Percentiles rank a stretch among this genome's conserved stretches.
phyloP scores from a whole-genome alignment of 2,797 vertebrate species.

The Remorina albescens region DNA sequence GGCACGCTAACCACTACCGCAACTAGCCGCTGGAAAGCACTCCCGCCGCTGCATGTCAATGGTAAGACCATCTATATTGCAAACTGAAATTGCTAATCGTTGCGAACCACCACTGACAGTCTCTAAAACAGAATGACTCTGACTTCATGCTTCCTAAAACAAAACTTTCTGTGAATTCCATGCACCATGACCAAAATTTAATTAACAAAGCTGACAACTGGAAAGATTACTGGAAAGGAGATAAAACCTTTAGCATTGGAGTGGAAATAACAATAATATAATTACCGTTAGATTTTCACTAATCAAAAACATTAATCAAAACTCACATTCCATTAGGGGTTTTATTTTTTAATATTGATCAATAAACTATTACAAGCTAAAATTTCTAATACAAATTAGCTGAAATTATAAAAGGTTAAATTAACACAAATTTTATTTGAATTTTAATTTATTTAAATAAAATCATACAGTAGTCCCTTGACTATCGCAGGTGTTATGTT shows the following conservation, averaged over 20 bases:
- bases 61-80: slow-evolving; percentile 40
- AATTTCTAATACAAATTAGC: neutral
- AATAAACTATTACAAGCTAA: neutral
- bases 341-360: neutral
- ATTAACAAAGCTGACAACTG: slow-evolving; percentile 4
- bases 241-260: neutral
- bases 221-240: neutral
- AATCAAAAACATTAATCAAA: neutral
- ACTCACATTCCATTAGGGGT: neutral
- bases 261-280: neutral
- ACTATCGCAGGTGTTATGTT: no score
- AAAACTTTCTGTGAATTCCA: slow-evolving; percentile 48
- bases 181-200: neutral
- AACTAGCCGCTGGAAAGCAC: slow-evolving; percentile 69
- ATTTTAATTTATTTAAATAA: no score
- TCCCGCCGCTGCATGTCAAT: slow-evolving; percentile 60
- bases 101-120: slow-evolving; percentile 42
- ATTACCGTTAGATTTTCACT: neutral
- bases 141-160: slow-evolving; percentile 51
- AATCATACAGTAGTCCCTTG: no score
- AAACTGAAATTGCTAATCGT: slow-evolving; percentile 56
- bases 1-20: slow-evolving; percentile 74
- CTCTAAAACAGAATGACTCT: slow-evolving; percentile 51
- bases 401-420: no score
- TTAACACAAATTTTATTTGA: no score